Evolutionary conservation across 1,140 invertebrate species (phyloP).

Genomic region (Gryon sp.): DNA sequence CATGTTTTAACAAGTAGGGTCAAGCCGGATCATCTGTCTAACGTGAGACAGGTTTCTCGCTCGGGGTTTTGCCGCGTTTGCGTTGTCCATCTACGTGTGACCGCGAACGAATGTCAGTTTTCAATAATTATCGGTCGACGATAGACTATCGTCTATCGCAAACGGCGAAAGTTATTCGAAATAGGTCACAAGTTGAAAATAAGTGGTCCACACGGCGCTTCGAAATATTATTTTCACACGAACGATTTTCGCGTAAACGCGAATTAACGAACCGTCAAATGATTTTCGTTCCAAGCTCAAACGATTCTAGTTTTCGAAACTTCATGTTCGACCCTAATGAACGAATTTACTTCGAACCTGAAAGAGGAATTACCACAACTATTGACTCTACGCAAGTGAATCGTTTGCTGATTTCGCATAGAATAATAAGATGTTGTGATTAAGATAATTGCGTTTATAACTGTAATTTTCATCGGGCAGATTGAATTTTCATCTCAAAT

Average conservation of each 20-base stretch:
- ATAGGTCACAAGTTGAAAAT: conserved; percentile 42
- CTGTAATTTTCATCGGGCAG: neutral
- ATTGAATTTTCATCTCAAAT: neutral
- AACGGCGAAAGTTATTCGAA: conserved; percentile 32
- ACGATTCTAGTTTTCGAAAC: conserved; percentile 25
- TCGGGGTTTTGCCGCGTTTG: neutral
- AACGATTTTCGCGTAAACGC: conserved; percentile 28
- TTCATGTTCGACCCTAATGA: conserved; percentile 29
- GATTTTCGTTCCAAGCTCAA: conserved; percentile 28
- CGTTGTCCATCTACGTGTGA: conserved; percentile 5
- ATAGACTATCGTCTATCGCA: conserved; percentile 1
- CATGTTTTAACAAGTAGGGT: conserved; percentile 55
- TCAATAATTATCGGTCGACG: conserved; percentile 41
- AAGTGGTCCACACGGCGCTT: conserved; percentile 14
- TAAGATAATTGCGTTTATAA: neutral
- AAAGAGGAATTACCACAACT: conserved; percentile 1
- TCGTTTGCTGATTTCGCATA: neutral
- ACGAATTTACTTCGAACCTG: conserved; percentile 3
- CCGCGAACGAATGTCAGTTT: conserved; percentile 51
- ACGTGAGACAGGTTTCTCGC: conserved; percentile 59
- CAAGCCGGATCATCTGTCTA: conserved; percentile 62
- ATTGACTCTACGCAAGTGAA: neutral
- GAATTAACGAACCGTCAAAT: conserved; percentile 55
- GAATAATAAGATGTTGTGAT: neutral
- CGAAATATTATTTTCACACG: conserved; percentile 40